Conservation (phyloP, 2,888 invertebrate species). For the Tinea semifulvella region DNA sequence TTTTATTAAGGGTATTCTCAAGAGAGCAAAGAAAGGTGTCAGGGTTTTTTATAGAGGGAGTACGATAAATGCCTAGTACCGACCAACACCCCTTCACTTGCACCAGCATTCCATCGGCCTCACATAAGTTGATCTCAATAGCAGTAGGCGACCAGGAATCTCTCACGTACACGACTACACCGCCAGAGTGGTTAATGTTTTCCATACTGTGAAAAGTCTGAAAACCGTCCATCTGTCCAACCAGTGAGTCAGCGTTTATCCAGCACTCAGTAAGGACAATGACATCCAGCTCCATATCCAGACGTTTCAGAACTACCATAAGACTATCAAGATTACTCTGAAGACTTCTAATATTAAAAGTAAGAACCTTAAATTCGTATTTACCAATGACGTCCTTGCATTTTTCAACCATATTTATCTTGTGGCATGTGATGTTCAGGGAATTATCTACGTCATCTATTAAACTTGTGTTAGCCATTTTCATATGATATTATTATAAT, state of each 20-base stretch:
- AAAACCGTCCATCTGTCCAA: slow-evolving; percentile 16
- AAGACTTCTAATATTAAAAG: not conserved
- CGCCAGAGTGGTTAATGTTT: slow-evolving; percentile 17
- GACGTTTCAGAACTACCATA: not conserved
- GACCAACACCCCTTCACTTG: too few species aligned
- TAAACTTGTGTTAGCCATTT: too few species aligned
- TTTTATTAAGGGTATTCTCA: too few species aligned
- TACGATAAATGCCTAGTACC: too few species aligned
- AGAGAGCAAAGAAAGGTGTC: too few species aligned
- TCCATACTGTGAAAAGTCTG: slow-evolving; percentile 9
- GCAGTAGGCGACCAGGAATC: slow-evolving; percentile 15
- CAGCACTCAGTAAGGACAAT: not conserved
- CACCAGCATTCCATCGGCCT: slow-evolving; percentile 19
- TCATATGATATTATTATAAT: not conserved
- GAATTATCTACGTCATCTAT: not conserved
- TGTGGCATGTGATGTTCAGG: not conserved
- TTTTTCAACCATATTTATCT: not conserved
- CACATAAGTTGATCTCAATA: slow-evolving; percentile 16
- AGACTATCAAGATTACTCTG: not conserved
- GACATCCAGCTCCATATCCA: not conserved
- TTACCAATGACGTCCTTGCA: not conserved
- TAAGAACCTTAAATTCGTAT: not conserved
- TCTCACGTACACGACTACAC: slow-evolving; percentile 17
- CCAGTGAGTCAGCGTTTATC: not conserved
- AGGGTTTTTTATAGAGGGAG: too few species aligned